Conservation (phyloP, 2,113 vertebrate species). For the Chiloscyllium plagiosum region DNA sequence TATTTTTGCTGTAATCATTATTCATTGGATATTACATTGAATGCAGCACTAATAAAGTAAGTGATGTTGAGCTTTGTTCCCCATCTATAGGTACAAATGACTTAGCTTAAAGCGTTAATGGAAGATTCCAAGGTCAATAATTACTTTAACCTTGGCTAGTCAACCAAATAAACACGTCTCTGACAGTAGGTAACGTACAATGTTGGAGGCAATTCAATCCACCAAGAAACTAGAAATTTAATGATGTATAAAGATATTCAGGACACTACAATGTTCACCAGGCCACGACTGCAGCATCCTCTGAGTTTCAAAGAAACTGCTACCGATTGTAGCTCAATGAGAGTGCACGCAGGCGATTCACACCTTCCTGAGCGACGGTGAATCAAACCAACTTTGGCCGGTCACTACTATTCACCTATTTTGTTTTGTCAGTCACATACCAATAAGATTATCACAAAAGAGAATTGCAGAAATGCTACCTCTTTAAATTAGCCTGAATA, state of each 20-base stretch:
- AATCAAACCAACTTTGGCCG: background rate
- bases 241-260: background rate
- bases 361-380: background rate
- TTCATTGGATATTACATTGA: background rate
- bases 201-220: background rate
- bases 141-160: background rate
- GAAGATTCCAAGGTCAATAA: background rate
- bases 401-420: background rate
- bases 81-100: background rate
- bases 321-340: background rate
- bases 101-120: background rate
- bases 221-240: background rate
- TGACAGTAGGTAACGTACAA: background rate
- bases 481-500: background rate
- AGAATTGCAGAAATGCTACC: background rate
- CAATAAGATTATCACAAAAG: background rate
- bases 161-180: slow-evolving; percentile 14
- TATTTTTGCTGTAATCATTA: background rate
- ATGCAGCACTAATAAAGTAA: background rate
- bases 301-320: background rate
- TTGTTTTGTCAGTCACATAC: background rate
- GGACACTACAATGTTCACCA: background rate
- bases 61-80: background rate
- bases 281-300: background rate
- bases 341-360: background rate